Evolutionary conservation across 2,113 vertebrate genomes (phyloP).

Genomic region (Pteropus alecto): DNA sequence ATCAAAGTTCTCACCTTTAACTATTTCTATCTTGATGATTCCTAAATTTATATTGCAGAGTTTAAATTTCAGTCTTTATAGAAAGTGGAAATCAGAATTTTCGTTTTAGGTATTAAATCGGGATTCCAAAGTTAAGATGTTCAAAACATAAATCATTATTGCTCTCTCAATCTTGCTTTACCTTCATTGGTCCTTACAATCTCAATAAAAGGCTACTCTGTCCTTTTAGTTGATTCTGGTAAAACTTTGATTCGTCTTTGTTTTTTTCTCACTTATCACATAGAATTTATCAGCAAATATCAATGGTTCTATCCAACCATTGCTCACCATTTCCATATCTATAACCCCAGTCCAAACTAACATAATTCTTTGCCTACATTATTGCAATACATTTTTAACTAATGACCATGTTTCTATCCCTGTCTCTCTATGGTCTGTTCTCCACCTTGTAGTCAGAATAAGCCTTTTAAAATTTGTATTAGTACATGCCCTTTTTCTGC

Average conservation of each 20-base stretch:
- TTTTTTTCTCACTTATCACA: fast-evolving
- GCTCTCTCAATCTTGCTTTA: not conserved
- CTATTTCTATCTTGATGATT: not conserved
- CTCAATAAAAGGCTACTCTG: not conserved
- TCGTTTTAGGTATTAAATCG: not conserved
- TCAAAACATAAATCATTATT: not conserved
- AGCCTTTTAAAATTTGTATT: not conserved
- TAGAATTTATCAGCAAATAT: not conserved
- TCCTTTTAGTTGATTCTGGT: not conserved
- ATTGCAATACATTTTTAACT: not conserved
- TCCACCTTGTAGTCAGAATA: not conserved
- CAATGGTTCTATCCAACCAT: not conserved
- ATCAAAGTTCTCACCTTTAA: not conserved
- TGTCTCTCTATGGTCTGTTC: not conserved
- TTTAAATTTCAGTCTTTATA: not conserved
- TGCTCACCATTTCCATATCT: not conserved
- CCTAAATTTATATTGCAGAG: not conserved
- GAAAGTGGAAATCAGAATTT: not conserved
- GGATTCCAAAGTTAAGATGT: not conserved
- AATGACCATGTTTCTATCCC: not conserved
- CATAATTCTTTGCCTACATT: not conserved
- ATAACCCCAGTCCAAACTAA: not conserved
- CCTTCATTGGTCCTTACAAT: not conserved
- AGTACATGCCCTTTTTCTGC: not conserved
- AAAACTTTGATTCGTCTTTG: not conserved